Base-by-base conservation (phyloP, 2,888 invertebrate species). In the Epinotia bilunana region DNA sequence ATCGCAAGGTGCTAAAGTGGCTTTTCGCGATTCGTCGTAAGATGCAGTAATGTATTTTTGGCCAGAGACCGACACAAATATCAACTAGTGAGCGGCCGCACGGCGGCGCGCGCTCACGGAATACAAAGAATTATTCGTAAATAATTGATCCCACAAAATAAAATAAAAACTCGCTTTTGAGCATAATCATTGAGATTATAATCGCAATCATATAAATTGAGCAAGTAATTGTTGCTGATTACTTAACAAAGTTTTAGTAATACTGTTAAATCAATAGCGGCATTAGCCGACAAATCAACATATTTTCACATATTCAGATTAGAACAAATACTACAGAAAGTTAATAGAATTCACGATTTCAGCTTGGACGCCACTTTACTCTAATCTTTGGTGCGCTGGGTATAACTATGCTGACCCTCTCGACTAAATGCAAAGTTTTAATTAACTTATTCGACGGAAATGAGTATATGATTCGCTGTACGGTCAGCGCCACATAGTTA, bases 371-470 rank as follows among this genome's bases (percentile, higher is more conserved):
- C 86, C 83, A 85, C 87, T 88, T 89, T 88, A 88, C 86, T 83
- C 93, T 94, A 94, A 93, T 94, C 93, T 94, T 94, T 94, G 93
- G 93, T 94, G 93, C 89, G 93, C 89, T 87, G 91, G 91, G 87
- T 89, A 87, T 88, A 89, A 88, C 88, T 89, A 88, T 81, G 82
- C 84, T 84, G 89, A 83, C 81, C 63, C 73, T 65, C 81, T 81
- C 80, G 83, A 84, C 87, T 82, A 84, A 86, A 87, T 82, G 87
- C 83, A 78, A 76, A 77, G 78, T 77, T 67, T 57, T 6, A 77
- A 76, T 72, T 12, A 43, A 13, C 23, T 69, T 49, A 62, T 76
- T 80, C 80, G 81, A 80, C 71, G 75, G 60, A 46, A 49, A 61
- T 33, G n/a, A 53, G 58, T 43, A 20, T n/a, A 20, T 23, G 18